Evolutionary conservation across 2,113 vertebrate species (phyloP).

Genomic region (Pseudopipra pipra): DNA sequence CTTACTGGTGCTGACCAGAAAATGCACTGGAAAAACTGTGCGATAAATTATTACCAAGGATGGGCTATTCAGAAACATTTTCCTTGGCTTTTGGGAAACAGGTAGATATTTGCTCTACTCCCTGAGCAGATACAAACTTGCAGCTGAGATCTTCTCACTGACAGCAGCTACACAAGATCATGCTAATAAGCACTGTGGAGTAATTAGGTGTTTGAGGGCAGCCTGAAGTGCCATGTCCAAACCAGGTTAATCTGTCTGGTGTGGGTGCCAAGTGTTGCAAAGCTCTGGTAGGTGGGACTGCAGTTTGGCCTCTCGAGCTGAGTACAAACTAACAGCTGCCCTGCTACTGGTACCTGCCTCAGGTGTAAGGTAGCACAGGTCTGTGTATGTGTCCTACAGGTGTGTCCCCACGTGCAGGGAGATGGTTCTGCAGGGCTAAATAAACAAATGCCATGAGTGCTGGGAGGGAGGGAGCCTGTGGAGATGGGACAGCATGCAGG

Average conservation of each 20-base stretch:
- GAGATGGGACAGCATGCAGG: neutral
- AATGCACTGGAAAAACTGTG: neutral
- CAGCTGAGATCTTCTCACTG: neutral
- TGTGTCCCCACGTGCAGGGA: rapidly evolving
- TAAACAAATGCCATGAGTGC: neutral
- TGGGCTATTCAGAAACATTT: neutral
- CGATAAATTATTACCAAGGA: neutral
- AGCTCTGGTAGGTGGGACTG: neutral
- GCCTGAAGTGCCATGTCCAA: neutral
- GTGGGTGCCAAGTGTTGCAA: neutral
- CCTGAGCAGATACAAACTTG: neutral
- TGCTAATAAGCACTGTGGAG: neutral
- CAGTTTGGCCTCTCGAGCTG: neutral
- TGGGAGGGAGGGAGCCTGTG: neutral
- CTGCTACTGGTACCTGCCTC: neutral
- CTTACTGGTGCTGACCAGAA: neutral
- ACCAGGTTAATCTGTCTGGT: neutral
- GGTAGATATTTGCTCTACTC: neutral
- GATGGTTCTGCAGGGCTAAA: neutral
- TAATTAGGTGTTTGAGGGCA: neutral
- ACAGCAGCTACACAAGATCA: neutral
- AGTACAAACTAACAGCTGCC: neutral
- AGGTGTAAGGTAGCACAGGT: neutral
- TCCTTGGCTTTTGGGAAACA: neutral
- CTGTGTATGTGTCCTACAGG: neutral